A percentile compares a stretch with the other conserved stretches of the same genome.
Conservation (phyloP, 2,113 vertebrate species). For the Vulpes ferrilata region DNA sequence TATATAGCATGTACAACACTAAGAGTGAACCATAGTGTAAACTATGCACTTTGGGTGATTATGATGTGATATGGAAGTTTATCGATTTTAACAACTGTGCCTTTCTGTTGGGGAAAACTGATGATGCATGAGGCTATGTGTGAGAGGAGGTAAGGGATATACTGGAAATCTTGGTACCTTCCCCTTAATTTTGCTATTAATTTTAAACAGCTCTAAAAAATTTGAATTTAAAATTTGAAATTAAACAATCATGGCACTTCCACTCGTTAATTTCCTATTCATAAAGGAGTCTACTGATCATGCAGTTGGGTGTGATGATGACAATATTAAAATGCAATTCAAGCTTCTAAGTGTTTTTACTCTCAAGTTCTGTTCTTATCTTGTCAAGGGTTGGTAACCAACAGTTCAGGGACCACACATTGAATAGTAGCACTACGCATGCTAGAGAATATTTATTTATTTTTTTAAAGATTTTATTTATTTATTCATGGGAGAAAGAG, state of each 20-base stretch:
- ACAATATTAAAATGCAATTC: conserved; percentile 29
- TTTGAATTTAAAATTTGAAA: neutral
- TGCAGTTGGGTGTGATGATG: neutral
- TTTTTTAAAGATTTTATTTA: too few species aligned
- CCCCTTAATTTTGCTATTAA: neutral
- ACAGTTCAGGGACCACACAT: neutral
- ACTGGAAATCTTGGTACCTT: neutral
- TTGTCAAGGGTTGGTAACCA: neutral
- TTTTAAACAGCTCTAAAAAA: neutral
- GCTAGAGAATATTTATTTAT: neutral
- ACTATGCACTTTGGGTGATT: neutral
- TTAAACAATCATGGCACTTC: neutral
- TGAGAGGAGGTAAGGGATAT: neutral
- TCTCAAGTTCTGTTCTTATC: neutral
- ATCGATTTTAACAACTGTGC: neutral
- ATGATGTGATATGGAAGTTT: neutral
- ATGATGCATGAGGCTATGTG: neutral
- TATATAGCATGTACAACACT: neutral
- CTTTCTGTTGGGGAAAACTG: neutral
- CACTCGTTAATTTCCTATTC: neutral
- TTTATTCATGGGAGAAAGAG: too few species aligned
- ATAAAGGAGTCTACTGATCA: neutral
- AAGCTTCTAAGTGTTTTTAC: conserved; percentile 13
- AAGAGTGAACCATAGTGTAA: neutral
- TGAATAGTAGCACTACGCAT: neutral